Evolutionary conservation across 2,888 invertebrate genomes (phyloP), one percentile per base, ranked within the genome.

Genomic region (Actias luna): DNA sequence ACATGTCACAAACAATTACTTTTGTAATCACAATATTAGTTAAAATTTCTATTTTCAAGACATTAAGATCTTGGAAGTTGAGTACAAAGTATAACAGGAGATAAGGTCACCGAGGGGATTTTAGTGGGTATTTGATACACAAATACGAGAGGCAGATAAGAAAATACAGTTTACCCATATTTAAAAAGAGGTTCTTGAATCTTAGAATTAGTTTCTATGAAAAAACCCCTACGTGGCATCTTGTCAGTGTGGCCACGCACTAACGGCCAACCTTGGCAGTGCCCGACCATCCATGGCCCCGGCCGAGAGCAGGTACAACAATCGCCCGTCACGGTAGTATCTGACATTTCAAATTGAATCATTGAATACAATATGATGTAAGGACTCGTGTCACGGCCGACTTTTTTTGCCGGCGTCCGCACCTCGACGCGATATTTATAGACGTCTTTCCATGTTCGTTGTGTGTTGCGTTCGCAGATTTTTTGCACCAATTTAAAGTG

Each of bases 191-290:
- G 8, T 33, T 33, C 8, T 33, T 5, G 33, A 5, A 33, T 7
- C 33, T n/a, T n/a, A 10, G 1, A 39, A 16, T 39, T 16, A 39
- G 14, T 39, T 39, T 39, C 5, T 22, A 25, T 1, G 25, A 52
- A 27, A 1, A 52, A 27, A 55, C 27, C 3, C 52, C 27, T 29
- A 27, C 52, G 29, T 29, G 27, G 1, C 25, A 16, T 55, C 29
- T 27, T 3, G 52, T 16, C 7, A 5, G 52, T 55, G 16, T 55
- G 52, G 16, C 4, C 16, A 16, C 7, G 12, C 52, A 12, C 52
- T 55, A 55, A 55, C 52, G 29, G 25, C 63, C 63, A 69, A 65
- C 71, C 70, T 69, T 72, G 69, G 65, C 68, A 69, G 62, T 69
- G 66, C 52, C 65, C 65, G 61, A 52, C 60, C 63, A 67, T 67